Base-by-base conservation (phyloP, 2,888 invertebrate genomes). In the Biston betularia region DNA sequence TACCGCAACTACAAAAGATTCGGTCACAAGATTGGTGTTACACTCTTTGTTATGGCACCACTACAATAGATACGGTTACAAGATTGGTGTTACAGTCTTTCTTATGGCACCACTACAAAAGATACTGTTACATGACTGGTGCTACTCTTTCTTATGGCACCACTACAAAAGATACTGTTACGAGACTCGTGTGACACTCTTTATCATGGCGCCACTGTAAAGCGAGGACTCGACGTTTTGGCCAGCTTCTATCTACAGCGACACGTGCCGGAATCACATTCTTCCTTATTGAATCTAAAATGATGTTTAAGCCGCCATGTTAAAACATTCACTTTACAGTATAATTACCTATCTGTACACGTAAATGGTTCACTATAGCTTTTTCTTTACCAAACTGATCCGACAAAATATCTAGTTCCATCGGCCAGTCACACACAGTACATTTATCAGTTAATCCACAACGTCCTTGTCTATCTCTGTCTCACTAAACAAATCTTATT, bases 191-290 rank as follows among this genome's bases (percentile, higher is more conserved):
- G 38, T 38, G 1, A 38, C 9, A 38, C 38, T 38, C 6, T 52
- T 8, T 24, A 24, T 24, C 3, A 24, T 24, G 24, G 24, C 46
- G 10, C 38, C 44, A 50, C 7, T 34, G 6, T 33, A 12, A 63
- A 62, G 77, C 74, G 73, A 71, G 73, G 74, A 69, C 70, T 64
- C 71, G 73, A 75, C 73, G 69, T 42, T 63, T 42, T 52, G 34
- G 49, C 68, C 57, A 65, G 58, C 61, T 57, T 61, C 46, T 68
- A 66, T 63, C 63, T 68, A 63, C 15, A 64, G 53, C 57, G 62
- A 50, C 63, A 53, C 66, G 46, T 49, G 42, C 24, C 46, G 24
- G 45, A 55, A 46, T 50, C 67, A 63, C 59, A 63, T 50, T 68
- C 58, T 45, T 33, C 52, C 64, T 12, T 14, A 60, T 38, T 53